Conservation (phyloP, 2,797 vertebrate genomes). For the Cirrhinus mrigala region DNA sequence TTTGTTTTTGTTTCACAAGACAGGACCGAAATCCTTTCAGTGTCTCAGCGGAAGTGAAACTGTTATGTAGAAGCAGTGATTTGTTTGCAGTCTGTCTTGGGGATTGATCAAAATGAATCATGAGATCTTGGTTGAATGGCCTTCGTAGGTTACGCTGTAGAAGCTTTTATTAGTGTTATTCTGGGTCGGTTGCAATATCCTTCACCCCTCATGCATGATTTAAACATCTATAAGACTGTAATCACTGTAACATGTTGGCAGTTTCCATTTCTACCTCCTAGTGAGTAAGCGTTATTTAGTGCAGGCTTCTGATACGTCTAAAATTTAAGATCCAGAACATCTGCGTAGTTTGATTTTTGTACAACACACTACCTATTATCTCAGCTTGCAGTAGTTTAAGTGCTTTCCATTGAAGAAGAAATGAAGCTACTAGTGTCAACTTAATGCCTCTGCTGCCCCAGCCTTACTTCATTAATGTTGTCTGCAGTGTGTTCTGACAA, state of each 20-base stretch:
- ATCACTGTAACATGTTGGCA: conserved; percentile 88
- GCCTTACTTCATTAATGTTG: conserved; percentile 29
- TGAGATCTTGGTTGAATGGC: conserved; percentile 33
- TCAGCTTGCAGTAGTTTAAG: conserved; percentile 39
- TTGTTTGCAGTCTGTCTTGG: conserved; percentile 8
- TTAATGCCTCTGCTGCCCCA: conserved; percentile 33
- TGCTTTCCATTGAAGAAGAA: conserved; percentile 41
- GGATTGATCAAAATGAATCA: background rate
- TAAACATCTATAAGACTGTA: conserved; percentile 87
- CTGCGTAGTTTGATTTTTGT: conserved; percentile 32
- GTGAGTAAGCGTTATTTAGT: conserved; percentile 87
- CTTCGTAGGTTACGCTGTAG: conserved; percentile 36
- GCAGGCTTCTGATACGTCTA: conserved; percentile 84
- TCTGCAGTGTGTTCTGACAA: conserved; percentile 25
- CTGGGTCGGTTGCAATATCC: conserved; percentile 89
- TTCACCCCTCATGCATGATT: conserved; percentile 77
- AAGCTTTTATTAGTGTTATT: conserved; percentile 82
- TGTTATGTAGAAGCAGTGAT: conserved; percentile 10
- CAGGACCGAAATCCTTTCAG: background rate
- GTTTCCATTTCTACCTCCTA: conserved; percentile 98
- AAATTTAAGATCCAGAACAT: conserved; percentile 59
- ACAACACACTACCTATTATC: conserved; percentile 52
- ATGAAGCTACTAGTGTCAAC: conserved; percentile 10
- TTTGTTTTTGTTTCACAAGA: background rate
- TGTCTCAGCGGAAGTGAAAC: background rate